These are phyloP conservation scores for Propithecus perrieri DNA, from an alignment of 2,797 vertebrate species.

Conservation along the genomic window DNA sequence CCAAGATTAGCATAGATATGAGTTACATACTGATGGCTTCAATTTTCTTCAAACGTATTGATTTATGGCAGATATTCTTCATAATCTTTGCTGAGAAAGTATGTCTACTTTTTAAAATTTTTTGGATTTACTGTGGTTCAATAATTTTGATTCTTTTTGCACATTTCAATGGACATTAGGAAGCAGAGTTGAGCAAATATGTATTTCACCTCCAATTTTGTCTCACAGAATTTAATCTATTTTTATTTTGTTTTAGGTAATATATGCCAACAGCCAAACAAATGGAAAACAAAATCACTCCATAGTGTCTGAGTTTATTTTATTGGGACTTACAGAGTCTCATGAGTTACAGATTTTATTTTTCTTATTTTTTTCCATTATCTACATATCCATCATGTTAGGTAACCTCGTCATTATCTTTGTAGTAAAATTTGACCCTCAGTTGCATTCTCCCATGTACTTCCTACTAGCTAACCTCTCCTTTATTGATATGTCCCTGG, in stretches of 20 bases:
- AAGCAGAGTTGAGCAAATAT: neutral
- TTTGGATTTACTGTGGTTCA: neutral
- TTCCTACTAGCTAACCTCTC: constrained; percentile 76
- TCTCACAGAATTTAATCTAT: neutral
- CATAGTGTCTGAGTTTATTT: constrained; percentile 71
- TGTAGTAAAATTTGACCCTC: constrained; percentile 56
- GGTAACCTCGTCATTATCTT: constrained; percentile 73
- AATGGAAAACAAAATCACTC: constrained; percentile 57
- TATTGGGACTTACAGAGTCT: constrained; percentile 65
- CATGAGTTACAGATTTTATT: constrained; percentile 54
- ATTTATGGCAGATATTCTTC: neutral
- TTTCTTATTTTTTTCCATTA: constrained; percentile 44
- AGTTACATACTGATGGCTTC: neutral
- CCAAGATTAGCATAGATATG: neutral
- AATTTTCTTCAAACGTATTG: neutral
- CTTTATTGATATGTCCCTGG: constrained; percentile 73
- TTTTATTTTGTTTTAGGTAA: constrained; percentile 48
- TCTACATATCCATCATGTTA: constrained; percentile 54
- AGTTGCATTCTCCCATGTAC: constrained; percentile 76
- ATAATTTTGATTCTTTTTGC: neutral
- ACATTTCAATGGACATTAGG: neutral
- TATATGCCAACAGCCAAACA: neutral
- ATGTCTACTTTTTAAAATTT: neutral
- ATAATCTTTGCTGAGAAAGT: neutral
- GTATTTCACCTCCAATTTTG: neutral